Evolutionary conservation across 2,888 invertebrate genomes (phyloP).

Genomic region (Cerastis rubricosa): DNA sequence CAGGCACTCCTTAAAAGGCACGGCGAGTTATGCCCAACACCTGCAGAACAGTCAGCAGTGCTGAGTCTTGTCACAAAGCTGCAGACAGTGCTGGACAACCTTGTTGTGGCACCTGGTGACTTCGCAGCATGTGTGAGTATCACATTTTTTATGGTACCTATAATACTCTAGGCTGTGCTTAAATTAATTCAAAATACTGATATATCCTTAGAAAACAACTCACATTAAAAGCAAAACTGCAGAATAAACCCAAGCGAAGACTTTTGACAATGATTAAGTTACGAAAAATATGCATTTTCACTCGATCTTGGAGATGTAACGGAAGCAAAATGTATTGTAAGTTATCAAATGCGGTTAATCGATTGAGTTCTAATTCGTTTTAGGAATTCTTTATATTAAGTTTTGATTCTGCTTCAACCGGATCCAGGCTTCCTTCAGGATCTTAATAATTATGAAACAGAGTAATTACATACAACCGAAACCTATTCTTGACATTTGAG

Average conservation of each 20-base stretch:
- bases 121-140: constrained; percentile 98
- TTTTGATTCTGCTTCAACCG: neutral
- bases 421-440: neutral
- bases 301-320: neutral
- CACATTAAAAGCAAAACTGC: too few species aligned
- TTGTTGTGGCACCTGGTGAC: constrained; percentile 98
- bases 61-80: constrained; percentile 98
- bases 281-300: neutral
- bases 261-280: neutral
- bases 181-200: neutral
- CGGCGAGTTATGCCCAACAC: constrained; percentile 97
- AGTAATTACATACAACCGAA: neutral
- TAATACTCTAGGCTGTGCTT: neutral
- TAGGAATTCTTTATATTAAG: neutral
- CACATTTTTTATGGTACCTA: neutral
- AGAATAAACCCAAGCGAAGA: neutral
- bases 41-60: constrained; percentile 97
- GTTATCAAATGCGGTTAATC: neutral
- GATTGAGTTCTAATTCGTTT: too few species aligned
- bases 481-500: neutral
- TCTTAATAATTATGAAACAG: neutral
- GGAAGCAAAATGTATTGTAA: neutral
- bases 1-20: constrained; percentile 98
- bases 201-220: neutral
- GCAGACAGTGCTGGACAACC: constrained; percentile 97